Conservation (phyloP, 2,888 invertebrate genomes). For the Neoitamus cyanurus region DNA sequence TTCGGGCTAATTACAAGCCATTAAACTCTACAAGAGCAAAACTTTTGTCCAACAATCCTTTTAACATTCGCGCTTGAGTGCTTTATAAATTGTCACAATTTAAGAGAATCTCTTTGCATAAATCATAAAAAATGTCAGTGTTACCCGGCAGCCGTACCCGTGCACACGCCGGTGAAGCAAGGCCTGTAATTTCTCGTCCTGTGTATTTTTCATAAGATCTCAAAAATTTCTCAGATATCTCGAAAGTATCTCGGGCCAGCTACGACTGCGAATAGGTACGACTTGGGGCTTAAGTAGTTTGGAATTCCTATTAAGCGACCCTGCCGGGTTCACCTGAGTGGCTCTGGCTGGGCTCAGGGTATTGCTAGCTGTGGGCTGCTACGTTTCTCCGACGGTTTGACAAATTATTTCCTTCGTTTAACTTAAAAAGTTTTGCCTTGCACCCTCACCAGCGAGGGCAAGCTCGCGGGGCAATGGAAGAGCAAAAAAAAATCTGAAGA, state of each 20-base stretch:
- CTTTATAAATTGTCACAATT: slow-evolving; percentile 33
- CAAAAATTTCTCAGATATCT: not conserved
- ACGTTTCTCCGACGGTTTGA: not conserved
- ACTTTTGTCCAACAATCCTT: slow-evolving; percentile 22
- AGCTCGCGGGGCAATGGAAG: not conserved
- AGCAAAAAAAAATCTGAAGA: not conserved
- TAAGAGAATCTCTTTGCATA: slow-evolving; percentile 16
- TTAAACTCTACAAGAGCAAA: slow-evolving; percentile 1
- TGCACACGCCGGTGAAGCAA: not conserved
- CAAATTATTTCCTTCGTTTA: slow-evolving; percentile 40
- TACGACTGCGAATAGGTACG: not conserved
- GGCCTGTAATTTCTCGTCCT: not conserved
- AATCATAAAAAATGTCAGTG: slow-evolving; percentile 26
- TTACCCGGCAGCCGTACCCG: not conserved
- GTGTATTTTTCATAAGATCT: not conserved
- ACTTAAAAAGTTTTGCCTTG: slow-evolving; percentile 36
- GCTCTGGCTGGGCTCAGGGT: not conserved
- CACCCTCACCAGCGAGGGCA: not conserved
- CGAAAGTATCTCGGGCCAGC: slow-evolving; percentile 11
- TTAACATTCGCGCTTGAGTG: slow-evolving; percentile 12
- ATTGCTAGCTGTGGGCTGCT: not conserved
- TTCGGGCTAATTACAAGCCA: slow-evolving; percentile 9
- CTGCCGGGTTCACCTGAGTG: not conserved
- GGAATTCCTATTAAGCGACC: slow-evolving; percentile 3
- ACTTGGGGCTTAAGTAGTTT: slow-evolving; percentile 23